Evolutionary conservation across 2,113 vertebrate species (phyloP).

Genomic region (Planiliza haematocheilus): DNA sequence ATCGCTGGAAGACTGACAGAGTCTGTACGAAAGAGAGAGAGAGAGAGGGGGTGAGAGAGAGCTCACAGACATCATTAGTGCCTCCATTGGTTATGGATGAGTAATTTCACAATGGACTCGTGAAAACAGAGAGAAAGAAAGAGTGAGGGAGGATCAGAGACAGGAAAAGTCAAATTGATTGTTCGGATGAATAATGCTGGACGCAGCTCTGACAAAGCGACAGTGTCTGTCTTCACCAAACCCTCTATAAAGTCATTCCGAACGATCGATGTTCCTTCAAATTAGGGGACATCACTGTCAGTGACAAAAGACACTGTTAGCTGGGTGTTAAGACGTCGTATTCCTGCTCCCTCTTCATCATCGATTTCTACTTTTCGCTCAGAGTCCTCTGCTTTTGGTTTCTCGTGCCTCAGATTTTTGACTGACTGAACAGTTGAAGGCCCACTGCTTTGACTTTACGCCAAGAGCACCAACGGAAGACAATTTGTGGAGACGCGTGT

Average conservation of each 20-base stretch:
- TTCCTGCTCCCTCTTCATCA: constrained; percentile 21
- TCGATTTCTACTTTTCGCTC: constrained; percentile 37
- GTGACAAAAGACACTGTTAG: constrained; percentile 39
- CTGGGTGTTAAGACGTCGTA: neutral
- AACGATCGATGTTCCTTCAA: constrained; percentile 54
- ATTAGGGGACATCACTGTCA: constrained; percentile 43
- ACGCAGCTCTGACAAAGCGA: constrained; percentile 33
- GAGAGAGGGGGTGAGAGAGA: neutral
- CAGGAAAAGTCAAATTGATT: constrained; percentile 49
- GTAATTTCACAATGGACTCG: constrained; percentile 61
- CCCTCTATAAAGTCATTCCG: constrained; percentile 3
- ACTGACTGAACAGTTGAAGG: constrained; percentile 32
- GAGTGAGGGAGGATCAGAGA: constrained; percentile 48
- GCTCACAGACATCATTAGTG: constrained; percentile 67
- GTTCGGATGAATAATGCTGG: constrained; percentile 50
- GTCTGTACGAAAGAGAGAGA: neutral
- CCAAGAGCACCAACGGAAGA: constrained; percentile 23
- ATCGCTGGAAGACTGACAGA: neutral
- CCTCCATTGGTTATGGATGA: constrained; percentile 57
- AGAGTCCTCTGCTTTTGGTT: neutral
- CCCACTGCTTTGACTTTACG: constrained; percentile 13
- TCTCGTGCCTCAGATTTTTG: constrained; percentile 1
- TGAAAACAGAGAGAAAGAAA: constrained; percentile 42
- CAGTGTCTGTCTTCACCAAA: constrained; percentile 29
- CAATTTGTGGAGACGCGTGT: constrained; percentile 1